These are phyloP conservation scores for Eupithecia insigniata DNA, from an alignment of 2,888 invertebrate genomes.

Conservation along the genomic window DNA sequence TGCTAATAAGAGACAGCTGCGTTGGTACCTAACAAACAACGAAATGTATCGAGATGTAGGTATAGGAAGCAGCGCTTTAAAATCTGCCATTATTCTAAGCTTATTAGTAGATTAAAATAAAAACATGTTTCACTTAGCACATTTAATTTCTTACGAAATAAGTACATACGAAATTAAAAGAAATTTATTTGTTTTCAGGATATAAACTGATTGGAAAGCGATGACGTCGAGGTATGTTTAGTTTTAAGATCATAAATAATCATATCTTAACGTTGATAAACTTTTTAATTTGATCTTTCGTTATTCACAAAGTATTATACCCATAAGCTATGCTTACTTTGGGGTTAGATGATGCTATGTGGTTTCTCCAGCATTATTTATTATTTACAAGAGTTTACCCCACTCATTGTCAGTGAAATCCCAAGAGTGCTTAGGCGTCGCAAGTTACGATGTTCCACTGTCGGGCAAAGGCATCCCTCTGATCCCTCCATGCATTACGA, in stretches of 20 bases:
- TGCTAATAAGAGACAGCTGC: not conserved
- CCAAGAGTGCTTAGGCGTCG: too few relatives aligned
- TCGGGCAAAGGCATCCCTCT: too few relatives aligned
- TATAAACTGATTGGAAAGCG: constrained; percentile 49
- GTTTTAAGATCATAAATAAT: not conserved
- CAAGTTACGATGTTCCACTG: too few relatives aligned
- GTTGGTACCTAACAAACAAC: not conserved
- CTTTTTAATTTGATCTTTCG: not conserved
- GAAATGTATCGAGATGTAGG: not conserved
- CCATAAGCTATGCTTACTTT: too few relatives aligned
- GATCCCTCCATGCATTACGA: too few relatives aligned
- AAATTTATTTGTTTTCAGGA: constrained; percentile 59
- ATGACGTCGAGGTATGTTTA: constrained; percentile 74
- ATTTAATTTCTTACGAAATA: not conserved
- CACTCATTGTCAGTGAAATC: too few relatives aligned
- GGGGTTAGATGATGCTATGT: too few relatives aligned
- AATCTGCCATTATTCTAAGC: not conserved
- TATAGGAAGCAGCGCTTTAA: not conserved
- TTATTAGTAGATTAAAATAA: not conserved
- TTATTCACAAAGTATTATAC: not conserved
- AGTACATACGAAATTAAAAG: not conserved
- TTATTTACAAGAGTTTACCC: too few relatives aligned
- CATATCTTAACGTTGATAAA: not conserved
- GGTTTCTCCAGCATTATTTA: too few relatives aligned
- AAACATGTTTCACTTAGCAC: not conserved